A percentile compares a stretch with the other conserved stretches of the same genome.
Evolutionary conservation across 2,113 vertebrate genomes (phyloP).

Genomic region (Callorhinus ursinus): DNA sequence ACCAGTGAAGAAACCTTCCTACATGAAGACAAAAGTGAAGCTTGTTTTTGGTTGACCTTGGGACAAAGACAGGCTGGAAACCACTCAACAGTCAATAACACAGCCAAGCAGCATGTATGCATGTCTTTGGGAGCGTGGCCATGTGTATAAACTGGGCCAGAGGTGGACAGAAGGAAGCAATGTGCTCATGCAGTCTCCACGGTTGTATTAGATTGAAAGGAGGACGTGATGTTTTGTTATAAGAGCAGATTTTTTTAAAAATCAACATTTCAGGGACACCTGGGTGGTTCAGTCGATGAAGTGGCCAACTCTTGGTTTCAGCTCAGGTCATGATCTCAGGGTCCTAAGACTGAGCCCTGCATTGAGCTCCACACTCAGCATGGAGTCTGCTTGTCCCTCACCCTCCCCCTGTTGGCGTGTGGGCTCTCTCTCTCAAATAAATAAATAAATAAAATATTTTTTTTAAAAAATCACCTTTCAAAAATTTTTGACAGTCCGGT

Average conservation of each 20-base stretch:
- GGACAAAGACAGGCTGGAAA: conserved; percentile 70
- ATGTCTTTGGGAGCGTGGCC: not conserved
- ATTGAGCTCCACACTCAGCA: not conserved
- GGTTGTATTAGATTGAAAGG: not conserved
- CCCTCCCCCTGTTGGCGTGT: not conserved
- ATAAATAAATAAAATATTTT: not conserved
- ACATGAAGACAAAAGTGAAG: conserved; percentile 20
- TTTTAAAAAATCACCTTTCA: conserved; percentile 63
- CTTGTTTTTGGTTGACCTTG: conserved; percentile 76
- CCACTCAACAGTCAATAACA: conserved; percentile 23
- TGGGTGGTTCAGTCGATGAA: not conserved
- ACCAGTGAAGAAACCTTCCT: conserved; percentile 53
- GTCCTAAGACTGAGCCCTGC: not conserved
- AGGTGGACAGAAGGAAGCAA: not conserved
- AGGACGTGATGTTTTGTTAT: conserved; percentile 23
- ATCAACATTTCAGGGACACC: not conserved
- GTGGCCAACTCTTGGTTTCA: not conserved
- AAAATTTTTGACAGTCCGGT: conserved; percentile 45
- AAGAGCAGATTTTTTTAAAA: conserved; percentile 51
- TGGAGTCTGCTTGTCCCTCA: not conserved
- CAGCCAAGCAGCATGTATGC: not conserved
- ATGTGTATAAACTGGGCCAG: not conserved
- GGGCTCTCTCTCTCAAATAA: not conserved
- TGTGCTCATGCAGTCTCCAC: not conserved
- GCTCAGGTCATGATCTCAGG: not conserved